phyloP scores from a whole-genome alignment of 2,113 vertebrate species.

The Loxodonta africana region DNA sequence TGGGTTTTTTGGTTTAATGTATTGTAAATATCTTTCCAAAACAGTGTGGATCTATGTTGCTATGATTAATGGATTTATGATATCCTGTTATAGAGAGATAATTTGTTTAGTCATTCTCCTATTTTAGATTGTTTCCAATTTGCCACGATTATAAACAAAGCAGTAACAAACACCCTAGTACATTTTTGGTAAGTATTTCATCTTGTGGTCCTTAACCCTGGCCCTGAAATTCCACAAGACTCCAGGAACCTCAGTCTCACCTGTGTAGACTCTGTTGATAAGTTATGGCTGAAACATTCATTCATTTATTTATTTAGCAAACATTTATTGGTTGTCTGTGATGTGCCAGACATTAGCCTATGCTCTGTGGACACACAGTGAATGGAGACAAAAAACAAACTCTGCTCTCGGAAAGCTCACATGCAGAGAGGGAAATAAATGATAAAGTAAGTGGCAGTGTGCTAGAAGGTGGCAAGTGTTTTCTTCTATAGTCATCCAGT shows the following conservation, averaged over 20 bases:
- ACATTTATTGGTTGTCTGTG: not conserved
- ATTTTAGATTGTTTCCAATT: slow-evolving; percentile 41
- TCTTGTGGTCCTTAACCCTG: not conserved
- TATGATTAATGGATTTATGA: slow-evolving; percentile 7
- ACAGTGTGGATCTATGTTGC: not conserved
- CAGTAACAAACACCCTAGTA: not conserved
- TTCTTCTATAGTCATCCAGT: not conserved
- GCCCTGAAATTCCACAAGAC: not conserved
- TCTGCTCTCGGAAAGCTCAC: not conserved
- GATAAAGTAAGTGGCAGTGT: not conserved
- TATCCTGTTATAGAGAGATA: not conserved
- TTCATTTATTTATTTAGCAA: not conserved
- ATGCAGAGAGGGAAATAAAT: not conserved
- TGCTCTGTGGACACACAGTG: not conserved
- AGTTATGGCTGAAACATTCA: not conserved
- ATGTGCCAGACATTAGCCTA: not conserved
- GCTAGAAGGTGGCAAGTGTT: not conserved
- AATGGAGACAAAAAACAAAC: not conserved
- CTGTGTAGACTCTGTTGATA: accelerated
- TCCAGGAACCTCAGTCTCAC: not conserved
- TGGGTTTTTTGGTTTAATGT: too few species aligned
- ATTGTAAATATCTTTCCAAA: not conserved
- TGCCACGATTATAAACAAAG: not conserved
- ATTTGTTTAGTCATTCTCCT: not conserved
- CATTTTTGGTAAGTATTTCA: not conserved